Evolutionary conservation across 2,797 vertebrate genomes (phyloP).

Genomic region (Cichlasoma orientale): DNA sequence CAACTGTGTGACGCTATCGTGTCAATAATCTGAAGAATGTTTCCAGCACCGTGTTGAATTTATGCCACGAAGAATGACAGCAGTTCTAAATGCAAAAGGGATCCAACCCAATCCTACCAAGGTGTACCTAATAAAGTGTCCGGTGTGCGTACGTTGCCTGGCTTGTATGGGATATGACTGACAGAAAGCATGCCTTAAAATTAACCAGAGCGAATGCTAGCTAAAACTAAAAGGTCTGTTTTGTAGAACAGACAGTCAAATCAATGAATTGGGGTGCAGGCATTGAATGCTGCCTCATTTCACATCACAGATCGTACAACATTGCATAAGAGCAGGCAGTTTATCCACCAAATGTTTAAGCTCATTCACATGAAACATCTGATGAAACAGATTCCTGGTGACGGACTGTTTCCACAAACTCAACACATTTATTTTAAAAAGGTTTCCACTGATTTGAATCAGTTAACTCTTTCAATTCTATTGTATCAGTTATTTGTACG

Average conservation of each 20-base stretch:
- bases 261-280: conserved; percentile 1
- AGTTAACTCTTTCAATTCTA: background rate
- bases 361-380: conserved; percentile 9
- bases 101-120: too few species aligned
- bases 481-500: background rate
- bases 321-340: background rate
- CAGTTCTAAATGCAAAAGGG: too few species aligned
- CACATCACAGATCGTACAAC: background rate
- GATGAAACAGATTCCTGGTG: background rate
- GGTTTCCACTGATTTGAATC: background rate
- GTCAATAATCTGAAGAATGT: background rate
- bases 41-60: background rate
- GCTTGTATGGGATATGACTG: background rate
- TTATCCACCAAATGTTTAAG: background rate
- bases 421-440: background rate
- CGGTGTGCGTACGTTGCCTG: background rate
- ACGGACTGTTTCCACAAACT: conserved; percentile 20
- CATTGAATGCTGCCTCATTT: background rate
- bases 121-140: too few species aligned
- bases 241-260: background rate
- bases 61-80: too few species aligned
- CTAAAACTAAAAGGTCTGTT: background rate
- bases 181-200: background rate
- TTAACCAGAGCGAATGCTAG: background rate
- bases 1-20: background rate